Percentiles rank a stretch among this genome's conserved stretches.
phyloP scores from a whole-genome alignment of 2,888 invertebrate species.

The Punctoribates punctum region DNA sequence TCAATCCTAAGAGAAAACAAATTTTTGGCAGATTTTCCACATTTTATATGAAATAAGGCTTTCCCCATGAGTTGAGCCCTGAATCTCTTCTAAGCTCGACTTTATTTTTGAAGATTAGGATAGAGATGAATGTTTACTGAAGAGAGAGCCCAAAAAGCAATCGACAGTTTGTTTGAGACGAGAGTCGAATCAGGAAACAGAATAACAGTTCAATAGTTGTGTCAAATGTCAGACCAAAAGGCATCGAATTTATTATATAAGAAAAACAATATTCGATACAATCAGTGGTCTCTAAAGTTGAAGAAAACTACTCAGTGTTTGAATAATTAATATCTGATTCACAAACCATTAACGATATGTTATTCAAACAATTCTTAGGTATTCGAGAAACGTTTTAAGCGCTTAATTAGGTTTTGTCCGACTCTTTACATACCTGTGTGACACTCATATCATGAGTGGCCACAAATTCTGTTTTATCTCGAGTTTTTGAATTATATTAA shows the following conservation, averaged over 20 bases:
- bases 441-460: neutral
- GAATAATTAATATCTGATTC: too few relatives aligned
- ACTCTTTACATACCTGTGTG: neutral
- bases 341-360: neutral
- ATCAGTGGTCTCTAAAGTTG: too few relatives aligned
- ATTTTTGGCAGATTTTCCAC: slow-evolving; percentile 12
- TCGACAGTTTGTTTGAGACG: neutral
- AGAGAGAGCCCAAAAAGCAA: neutral
- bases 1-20: neutral
- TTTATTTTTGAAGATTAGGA: slow-evolving; percentile 29
- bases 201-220: neutral
- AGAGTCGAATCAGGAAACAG: slow-evolving; percentile 5
- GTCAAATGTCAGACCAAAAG: neutral
- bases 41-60: neutral
- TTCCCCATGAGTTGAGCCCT: neutral
- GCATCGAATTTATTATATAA: too few relatives aligned
- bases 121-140: slow-evolving; percentile 25
- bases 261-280: too few relatives aligned
- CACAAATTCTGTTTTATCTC: slow-evolving; percentile 5
- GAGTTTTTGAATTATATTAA: neutral
- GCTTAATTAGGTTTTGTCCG: slow-evolving; percentile 9
- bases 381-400: slow-evolving; percentile 1
- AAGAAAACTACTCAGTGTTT: too few relatives aligned
- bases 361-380: neutral
- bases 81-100: neutral